Conservation (phyloP, 2,113 vertebrate genomes). For the Prinia subflava region DNA sequence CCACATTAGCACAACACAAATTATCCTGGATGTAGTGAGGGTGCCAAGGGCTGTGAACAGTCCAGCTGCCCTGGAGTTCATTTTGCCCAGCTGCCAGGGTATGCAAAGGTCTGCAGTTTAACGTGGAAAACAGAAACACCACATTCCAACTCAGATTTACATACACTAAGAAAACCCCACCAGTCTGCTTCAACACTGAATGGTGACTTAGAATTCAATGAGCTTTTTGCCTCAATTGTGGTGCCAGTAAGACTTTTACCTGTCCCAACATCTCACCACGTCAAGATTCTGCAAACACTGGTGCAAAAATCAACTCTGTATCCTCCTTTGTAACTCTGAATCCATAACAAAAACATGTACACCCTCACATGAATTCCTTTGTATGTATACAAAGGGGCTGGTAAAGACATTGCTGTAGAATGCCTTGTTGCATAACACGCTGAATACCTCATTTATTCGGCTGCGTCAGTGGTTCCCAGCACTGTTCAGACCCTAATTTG, state of each 20-base stretch:
- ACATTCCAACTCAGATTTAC: background rate
- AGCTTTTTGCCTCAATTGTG: background rate
- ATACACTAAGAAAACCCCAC: background rate
- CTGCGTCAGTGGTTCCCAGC: rapidly evolving
- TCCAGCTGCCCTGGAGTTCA: background rate
- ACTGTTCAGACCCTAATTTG: background rate
- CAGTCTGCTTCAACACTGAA: background rate
- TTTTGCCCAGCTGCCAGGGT: background rate
- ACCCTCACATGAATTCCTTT: background rate
- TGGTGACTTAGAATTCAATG: background rate
- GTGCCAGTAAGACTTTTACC: background rate
- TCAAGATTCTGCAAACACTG: background rate
- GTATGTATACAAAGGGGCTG: background rate
- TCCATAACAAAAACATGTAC: background rate
- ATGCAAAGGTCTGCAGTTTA: background rate
- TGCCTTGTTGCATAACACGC: background rate
- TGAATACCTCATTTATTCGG: background rate
- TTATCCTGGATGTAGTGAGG: background rate
- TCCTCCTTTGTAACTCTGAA: background rate
- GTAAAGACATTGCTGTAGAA: background rate
- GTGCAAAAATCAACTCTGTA: background rate
- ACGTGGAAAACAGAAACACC: background rate
- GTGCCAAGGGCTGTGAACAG: rapidly evolving
- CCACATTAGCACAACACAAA: background rate
- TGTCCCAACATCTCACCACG: background rate